Percentiles rank a stretch among this genome's conserved stretches.
phyloP scores from a whole-genome alignment of 1,140 invertebrate species.

The Drosophila truncata region DNA sequence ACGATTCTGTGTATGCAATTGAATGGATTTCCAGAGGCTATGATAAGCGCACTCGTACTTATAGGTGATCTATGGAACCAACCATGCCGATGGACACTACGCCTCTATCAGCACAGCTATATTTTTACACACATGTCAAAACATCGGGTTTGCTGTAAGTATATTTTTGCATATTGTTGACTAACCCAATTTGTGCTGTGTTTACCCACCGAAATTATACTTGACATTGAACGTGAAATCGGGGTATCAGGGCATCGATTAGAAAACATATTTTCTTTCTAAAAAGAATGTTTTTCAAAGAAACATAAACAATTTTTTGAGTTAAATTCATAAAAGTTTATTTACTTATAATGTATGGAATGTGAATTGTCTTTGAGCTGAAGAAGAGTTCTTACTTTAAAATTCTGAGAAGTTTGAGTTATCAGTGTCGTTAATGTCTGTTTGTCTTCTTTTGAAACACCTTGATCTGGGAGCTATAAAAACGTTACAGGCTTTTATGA shows the following conservation, averaged over 20 bases:
- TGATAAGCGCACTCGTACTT: background rate
- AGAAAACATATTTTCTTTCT: background rate
- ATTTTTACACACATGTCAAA: conserved; percentile 23
- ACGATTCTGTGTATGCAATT: background rate
- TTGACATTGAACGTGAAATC: conserved; percentile 68
- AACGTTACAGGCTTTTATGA: background rate
- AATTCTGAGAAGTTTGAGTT: too few species aligned
- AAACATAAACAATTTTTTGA: background rate
- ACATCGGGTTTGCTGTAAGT: conserved; percentile 21
- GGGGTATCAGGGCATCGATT: conserved; percentile 30
- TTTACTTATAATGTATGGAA: background rate
- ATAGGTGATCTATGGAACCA: conserved; percentile 11
- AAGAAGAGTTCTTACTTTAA: background rate
- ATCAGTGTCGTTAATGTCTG: background rate
- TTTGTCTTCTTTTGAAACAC: background rate
- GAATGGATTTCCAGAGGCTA: background rate
- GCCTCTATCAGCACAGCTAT: conserved; percentile 21
- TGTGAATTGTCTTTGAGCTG: background rate
- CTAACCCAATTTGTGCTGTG: conserved; percentile 65
- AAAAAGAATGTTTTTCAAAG: too few species aligned
- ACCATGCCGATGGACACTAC: background rate
- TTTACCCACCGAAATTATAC: conserved; percentile 67
- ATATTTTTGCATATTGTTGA: conserved; percentile 68
- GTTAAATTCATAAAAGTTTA: background rate
- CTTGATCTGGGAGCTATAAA: background rate